phyloP scores from a whole-genome alignment of 2,113 vertebrate genomes.

The Pica pica region DNA sequence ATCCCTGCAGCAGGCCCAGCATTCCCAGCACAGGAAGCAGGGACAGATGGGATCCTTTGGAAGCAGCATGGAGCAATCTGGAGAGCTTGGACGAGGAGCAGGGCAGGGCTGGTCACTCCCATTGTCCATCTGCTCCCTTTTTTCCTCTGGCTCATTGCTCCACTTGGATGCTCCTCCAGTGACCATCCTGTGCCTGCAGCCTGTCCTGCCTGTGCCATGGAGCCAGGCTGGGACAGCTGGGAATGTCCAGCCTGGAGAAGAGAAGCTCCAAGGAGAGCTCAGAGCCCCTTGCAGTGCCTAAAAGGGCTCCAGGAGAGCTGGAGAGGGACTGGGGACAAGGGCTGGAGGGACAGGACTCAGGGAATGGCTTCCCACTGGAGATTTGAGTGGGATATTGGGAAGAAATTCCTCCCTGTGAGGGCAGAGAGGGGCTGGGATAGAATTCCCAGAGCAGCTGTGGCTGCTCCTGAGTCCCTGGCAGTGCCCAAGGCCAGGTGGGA shows the following conservation, averaged over 20 bases:
- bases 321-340: background rate
- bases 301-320: background rate
- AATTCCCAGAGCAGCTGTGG: too few relatives aligned
- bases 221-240: background rate
- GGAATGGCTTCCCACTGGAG: background rate
- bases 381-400: background rate
- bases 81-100: background rate
- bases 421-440: too few relatives aligned
- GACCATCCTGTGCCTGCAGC: background rate
- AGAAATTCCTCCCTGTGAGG: too few relatives aligned
- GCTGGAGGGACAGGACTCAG: background rate
- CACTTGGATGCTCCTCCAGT: background rate
- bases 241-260: background rate
- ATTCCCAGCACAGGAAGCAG: background rate
- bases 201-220: background rate
- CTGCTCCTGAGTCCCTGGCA: too few relatives aligned
- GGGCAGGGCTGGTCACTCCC: background rate
- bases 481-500: background rate
- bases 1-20: background rate
- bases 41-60: constrained; percentile 14
- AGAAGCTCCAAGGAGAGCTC: background rate
- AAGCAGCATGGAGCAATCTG: background rate
- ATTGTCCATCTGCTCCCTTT: background rate
- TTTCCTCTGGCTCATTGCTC: background rate
- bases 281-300: background rate